phyloP scores from a whole-genome alignment of 2,888 invertebrate genomes.

The Poecilus cupreus region DNA sequence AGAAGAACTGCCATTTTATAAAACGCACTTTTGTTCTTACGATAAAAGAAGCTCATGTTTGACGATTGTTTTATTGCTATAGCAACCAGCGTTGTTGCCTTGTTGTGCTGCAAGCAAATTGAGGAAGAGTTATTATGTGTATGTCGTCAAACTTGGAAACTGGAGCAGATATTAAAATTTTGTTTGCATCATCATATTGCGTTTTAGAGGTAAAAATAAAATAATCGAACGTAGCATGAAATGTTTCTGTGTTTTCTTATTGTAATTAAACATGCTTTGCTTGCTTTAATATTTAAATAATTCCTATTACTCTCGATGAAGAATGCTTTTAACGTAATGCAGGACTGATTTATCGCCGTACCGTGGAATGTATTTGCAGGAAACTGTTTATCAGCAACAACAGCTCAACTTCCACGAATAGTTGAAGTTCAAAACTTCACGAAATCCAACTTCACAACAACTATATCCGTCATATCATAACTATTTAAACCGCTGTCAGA shows the following conservation, averaged over 20 bases:
- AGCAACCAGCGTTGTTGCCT: not conserved
- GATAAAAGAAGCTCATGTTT: conserved; percentile 17
- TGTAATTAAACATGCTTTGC: not conserved
- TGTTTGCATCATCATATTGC: not conserved
- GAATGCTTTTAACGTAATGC: not conserved
- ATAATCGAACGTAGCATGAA: too few relatives aligned
- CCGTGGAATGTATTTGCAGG: not conserved
- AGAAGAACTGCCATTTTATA: conserved; percentile 8
- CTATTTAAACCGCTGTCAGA: conserved; percentile 36
- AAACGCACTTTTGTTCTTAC: conserved; percentile 3
- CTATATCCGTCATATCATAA: conserved; percentile 36
- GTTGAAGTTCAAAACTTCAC: conserved; percentile 26
- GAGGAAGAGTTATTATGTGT: too few relatives aligned
- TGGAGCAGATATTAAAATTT: not conserved
- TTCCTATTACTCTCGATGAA: not conserved
- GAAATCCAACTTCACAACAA: conserved; percentile 39
- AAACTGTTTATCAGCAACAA: conserved; percentile 1
- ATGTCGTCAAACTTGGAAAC: not conserved
- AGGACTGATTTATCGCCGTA: not conserved
- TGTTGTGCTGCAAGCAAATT: not conserved
- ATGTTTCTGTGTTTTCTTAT: too few relatives aligned
- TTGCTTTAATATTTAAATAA: not conserved
- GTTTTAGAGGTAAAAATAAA: too few relatives aligned
- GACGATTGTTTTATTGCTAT: conserved; percentile 13
- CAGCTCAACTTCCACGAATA: conserved; percentile 18